A percentile compares a stretch with the other conserved stretches of the same genome.
These are phyloP conservation scores for Hyles lineata DNA, from an alignment of 2,888 invertebrate genomes.

Conservation along the genomic window DNA sequence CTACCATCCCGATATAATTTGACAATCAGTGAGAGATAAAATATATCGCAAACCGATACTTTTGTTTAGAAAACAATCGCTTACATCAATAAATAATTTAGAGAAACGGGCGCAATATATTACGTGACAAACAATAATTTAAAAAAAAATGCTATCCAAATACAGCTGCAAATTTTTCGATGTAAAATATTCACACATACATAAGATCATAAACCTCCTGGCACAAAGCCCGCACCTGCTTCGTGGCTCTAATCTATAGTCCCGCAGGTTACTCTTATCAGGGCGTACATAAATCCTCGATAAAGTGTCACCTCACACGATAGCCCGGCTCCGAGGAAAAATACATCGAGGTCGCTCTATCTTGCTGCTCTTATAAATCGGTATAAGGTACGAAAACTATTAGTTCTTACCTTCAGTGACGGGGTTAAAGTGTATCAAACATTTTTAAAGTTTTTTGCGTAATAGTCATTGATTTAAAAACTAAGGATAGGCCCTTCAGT, in stretches of 20 bases:
- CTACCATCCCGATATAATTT: too few species aligned
- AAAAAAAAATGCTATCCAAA: too few species aligned
- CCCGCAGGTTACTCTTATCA: conserved; percentile 28
- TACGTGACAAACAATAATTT: too few species aligned
- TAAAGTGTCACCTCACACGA: conserved; percentile 34
- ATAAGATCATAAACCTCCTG: neutral
- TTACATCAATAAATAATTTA: too few species aligned
- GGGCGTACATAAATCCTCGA: conserved; percentile 33
- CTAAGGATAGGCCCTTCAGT: too few species aligned
- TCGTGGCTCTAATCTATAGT: neutral
- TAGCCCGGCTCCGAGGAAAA: conserved; percentile 31
- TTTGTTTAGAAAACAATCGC: too few species aligned
- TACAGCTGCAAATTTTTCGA: neutral
- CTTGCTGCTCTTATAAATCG: conserved; percentile 22
- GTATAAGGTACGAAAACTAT: conserved; percentile 1
- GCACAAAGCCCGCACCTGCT: neutral
- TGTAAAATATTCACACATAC: neutral
- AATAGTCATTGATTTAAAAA: too few species aligned
- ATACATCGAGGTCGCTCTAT: conserved; percentile 17
- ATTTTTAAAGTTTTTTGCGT: too few species aligned
- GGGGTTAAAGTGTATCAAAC: neutral
- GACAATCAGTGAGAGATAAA: too few species aligned
- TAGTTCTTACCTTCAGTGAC: neutral
- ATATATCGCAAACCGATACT: too few species aligned
- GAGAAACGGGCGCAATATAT: too few species aligned